phyloP scores from a whole-genome alignment of 2,797 vertebrate genomes.

The Phyllotis vaccarum region DNA sequence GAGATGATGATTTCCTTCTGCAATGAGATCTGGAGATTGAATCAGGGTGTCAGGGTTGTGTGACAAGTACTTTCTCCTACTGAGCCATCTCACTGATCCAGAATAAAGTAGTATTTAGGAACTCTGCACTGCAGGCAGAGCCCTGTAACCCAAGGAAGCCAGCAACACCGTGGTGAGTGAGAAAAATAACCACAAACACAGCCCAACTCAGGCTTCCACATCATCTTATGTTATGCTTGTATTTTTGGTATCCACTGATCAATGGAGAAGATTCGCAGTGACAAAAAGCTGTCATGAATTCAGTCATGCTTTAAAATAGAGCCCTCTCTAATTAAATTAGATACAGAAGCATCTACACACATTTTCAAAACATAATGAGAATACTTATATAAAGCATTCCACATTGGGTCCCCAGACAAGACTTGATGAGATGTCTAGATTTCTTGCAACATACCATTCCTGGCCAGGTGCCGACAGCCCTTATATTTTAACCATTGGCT shows the following conservation, averaged over 20 bases:
- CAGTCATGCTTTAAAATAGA: constrained; percentile 45
- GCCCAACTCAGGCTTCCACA: background rate
- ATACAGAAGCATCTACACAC: constrained; percentile 35
- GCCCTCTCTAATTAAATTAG: constrained; percentile 28
- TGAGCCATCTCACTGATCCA: background rate
- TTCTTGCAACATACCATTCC: background rate
- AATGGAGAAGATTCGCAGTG: constrained; percentile 23
- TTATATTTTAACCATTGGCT: background rate
- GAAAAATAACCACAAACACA: background rate
- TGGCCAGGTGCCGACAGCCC: background rate
- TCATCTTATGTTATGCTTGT: background rate
- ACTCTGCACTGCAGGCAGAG: background rate
- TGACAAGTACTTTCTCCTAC: background rate
- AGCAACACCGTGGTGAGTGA: background rate
- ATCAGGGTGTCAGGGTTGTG: background rate
- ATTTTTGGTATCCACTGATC: background rate
- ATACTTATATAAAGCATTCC: constrained; percentile 23
- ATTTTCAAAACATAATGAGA: constrained; percentile 29
- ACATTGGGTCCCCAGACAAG: background rate
- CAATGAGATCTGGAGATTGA: background rate
- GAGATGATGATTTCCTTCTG: background rate
- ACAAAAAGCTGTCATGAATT: constrained; percentile 54
- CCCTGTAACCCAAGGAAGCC: background rate
- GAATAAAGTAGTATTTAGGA: background rate
- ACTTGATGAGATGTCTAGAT: background rate